phyloP scores from a whole-genome alignment of 2,888 invertebrate genomes.

The Stenodera caucasica region DNA sequence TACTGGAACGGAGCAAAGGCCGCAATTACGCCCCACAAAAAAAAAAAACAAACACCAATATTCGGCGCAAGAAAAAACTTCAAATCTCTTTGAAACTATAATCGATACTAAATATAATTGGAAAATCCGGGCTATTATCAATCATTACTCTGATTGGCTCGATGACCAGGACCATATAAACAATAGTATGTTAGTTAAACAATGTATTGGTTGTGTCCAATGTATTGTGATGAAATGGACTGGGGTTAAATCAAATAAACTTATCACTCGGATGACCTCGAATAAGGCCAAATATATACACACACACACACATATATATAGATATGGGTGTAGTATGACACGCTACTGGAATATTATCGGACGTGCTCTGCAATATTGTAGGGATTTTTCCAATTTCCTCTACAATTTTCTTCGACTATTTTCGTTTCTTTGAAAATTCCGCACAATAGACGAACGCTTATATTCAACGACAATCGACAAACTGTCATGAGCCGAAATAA shows the following conservation, averaged over 20 bases:
- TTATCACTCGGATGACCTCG: constrained; percentile 39
- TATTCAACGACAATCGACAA: constrained; percentile 33
- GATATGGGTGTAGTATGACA: constrained; percentile 21
- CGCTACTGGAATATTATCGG: constrained; percentile 47
- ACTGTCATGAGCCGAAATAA: constrained; percentile 38
- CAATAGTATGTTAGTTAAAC: constrained; percentile 27
- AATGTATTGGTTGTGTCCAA: constrained; percentile 19
- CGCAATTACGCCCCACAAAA: neutral
- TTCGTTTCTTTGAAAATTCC: constrained; percentile 34
- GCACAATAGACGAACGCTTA: constrained; percentile 32
- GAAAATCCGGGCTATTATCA: neutral
- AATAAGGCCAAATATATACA: constrained; percentile 22
- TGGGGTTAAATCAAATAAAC: constrained; percentile 46
- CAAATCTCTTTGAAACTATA: too few relatives aligned
- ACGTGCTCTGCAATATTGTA: constrained; percentile 43
- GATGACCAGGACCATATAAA: constrained; percentile 14
- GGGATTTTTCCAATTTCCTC: constrained; percentile 51
- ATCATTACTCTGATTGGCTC: neutral
- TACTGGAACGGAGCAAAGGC: neutral
- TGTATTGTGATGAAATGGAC: constrained; percentile 32
- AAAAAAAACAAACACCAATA: too few relatives aligned
- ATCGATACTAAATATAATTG: neutral
- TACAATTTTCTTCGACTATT: constrained; percentile 42
- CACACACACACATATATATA: neutral
- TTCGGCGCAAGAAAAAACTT: too few relatives aligned